These are phyloP conservation scores for Diadegma fenestrale DNA, from an alignment of 2,888 invertebrate species.

Conservation along the genomic window DNA sequence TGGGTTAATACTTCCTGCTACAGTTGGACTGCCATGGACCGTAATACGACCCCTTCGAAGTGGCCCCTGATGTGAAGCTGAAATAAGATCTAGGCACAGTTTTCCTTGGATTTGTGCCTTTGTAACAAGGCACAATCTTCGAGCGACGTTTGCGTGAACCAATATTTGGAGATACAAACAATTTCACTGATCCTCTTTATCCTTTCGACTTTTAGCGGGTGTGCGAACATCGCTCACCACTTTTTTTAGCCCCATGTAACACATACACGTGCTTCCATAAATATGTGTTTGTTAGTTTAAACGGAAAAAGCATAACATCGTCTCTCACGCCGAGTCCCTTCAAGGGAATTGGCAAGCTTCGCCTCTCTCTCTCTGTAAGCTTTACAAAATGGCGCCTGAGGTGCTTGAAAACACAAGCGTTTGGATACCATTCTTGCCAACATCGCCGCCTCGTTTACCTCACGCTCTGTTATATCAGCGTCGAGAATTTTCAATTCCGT, in stretches of 20 bases:
- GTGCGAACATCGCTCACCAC: not conserved
- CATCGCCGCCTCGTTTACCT: slow-evolving; percentile 12
- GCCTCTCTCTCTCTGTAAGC: slow-evolving; percentile 26
- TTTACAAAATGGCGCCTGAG: not conserved
- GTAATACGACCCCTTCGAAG: slow-evolving; percentile 24
- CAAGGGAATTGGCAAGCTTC: slow-evolving; percentile 54
- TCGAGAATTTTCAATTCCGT: slow-evolving; percentile 60
- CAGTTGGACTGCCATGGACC: slow-evolving; percentile 39
- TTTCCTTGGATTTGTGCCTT: slow-evolving; percentile 15
- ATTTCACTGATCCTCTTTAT: slow-evolving; percentile 69
- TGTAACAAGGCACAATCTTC: slow-evolving; percentile 12
- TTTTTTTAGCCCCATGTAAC: not conserved
- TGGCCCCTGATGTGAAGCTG: not conserved
- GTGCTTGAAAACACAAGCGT: slow-evolving; percentile 24
- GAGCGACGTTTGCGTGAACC: slow-evolving; percentile 45
- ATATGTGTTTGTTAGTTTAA: slow-evolving; percentile 2
- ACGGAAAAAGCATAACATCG: slow-evolving; percentile 19
- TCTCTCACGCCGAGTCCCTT: slow-evolving; percentile 41
- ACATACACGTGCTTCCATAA: not conserved
- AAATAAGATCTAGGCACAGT: not conserved
- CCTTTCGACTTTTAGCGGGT: slow-evolving; percentile 52
- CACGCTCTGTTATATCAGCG: slow-evolving; percentile 41
- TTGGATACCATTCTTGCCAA: slow-evolving; percentile 32
- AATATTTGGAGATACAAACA: slow-evolving; percentile 73
- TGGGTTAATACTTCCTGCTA: slow-evolving; percentile 31